Evolutionary conservation across 1,140 invertebrate genomes (phyloP).

Genomic region (Cherax destructor): DNA sequence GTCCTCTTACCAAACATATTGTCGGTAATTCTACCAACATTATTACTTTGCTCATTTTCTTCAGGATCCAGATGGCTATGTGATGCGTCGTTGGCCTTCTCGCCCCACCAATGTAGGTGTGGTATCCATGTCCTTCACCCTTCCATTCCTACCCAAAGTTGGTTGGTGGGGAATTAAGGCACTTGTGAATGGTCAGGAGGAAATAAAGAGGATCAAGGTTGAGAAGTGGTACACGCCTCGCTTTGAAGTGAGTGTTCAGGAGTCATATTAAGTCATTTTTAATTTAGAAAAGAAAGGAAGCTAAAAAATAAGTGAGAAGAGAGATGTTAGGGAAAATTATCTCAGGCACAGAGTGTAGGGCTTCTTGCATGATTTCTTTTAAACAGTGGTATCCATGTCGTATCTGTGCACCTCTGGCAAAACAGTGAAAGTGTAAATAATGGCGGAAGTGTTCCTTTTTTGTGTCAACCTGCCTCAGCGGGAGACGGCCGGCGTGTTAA

Average conservation of each 20-base stretch:
- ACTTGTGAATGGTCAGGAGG: slow-evolving; percentile 76
- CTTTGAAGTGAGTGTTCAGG: slow-evolving; percentile 75
- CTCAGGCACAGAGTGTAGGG: too few relatives aligned
- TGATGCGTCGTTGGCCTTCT: slow-evolving; percentile 78
- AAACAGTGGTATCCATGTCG: too few relatives aligned
- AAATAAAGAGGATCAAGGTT: slow-evolving; percentile 76
- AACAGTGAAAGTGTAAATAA: too few relatives aligned
- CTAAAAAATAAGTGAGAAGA: not conserved
- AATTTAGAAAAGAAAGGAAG: not conserved
- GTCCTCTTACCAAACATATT: too few relatives aligned
- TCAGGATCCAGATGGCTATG: slow-evolving; percentile 77
- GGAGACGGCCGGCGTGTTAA: too few relatives aligned
- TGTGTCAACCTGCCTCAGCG: too few relatives aligned
- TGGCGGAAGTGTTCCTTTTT: too few relatives aligned
- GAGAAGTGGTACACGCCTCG: slow-evolving; percentile 77
- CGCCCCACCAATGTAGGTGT: slow-evolving; percentile 76
- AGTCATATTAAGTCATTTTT: not conserved
- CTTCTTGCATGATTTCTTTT: too few relatives aligned
- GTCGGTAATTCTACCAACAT: not conserved
- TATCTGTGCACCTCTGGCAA: too few relatives aligned
- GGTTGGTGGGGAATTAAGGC: slow-evolving; percentile 78
- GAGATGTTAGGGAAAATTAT: not conserved
- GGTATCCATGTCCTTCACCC: slow-evolving; percentile 66
- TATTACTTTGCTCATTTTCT: slow-evolving; percentile 4
- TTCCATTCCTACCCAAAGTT: slow-evolving; percentile 74